A percentile compares a stretch with the other conserved stretches of the same genome.
Evolutionary conservation across 1,140 invertebrate species (phyloP).

Genomic region (Battus philenor): DNA sequence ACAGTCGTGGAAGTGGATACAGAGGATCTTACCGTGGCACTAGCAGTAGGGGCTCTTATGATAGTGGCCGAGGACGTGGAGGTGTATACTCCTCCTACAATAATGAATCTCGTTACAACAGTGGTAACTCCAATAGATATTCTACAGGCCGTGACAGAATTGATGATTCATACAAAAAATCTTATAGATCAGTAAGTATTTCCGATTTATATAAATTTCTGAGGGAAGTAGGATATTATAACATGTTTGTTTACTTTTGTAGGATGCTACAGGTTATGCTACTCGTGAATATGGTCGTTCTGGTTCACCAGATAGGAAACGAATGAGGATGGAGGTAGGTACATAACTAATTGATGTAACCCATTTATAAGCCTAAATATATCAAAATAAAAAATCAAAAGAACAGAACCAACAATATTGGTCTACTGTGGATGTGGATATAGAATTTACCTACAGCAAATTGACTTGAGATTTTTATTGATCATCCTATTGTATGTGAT

Average conservation of each 20-base stretch:
- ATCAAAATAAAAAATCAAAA: not conserved
- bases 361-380: not conserved
- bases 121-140: slow-evolving; percentile 53
- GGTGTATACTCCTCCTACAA: slow-evolving; percentile 53
- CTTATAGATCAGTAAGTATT: slow-evolving; percentile 68
- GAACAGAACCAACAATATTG: not conserved
- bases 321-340: slow-evolving; percentile 74
- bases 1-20: slow-evolving; percentile 49
- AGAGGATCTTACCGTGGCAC: slow-evolving; percentile 60
- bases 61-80: slow-evolving; percentile 51
- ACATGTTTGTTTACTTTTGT: not conserved
- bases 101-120: slow-evolving; percentile 59
- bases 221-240: too few relatives aligned
- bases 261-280: slow-evolving; percentile 60
- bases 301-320: slow-evolving; percentile 70
- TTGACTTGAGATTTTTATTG: too few relatives aligned
- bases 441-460: not conserved
- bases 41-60: slow-evolving; percentile 53
- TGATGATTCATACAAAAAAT: slow-evolving; percentile 69
- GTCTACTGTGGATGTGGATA: not conserved
- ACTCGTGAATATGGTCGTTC: slow-evolving; percentile 66
- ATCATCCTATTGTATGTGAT: too few relatives aligned
- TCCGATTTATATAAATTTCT: not conserved
- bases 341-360: slow-evolving; percentile 10
- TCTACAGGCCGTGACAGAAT: slow-evolving; percentile 60